phyloP scores from a whole-genome alignment of 2,888 invertebrate genomes.

The Amaurobius ferox region DNA sequence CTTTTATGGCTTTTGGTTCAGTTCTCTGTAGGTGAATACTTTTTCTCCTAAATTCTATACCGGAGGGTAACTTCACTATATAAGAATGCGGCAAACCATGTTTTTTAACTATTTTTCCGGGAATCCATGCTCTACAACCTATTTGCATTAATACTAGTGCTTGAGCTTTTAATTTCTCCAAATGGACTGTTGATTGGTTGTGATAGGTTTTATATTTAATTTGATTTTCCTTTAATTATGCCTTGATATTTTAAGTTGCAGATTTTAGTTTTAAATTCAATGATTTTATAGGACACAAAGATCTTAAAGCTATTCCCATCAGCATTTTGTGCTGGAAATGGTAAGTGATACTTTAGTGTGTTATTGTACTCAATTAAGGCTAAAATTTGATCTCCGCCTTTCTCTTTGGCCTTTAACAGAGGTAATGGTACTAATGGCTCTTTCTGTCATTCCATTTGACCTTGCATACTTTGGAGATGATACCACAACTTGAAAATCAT shows the following conservation, averaged over 20 bases:
- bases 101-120: not conserved
- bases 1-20: too few relatives aligned
- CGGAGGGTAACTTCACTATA: not conserved
- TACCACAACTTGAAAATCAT: too few relatives aligned
- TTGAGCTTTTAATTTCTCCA: too few relatives aligned
- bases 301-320: not conserved
- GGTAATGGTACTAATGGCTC: not conserved
- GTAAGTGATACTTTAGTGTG: not conserved
- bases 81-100: not conserved
- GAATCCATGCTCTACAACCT: not conserved
- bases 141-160: too few relatives aligned
- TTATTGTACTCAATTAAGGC: not conserved
- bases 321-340: not conserved
- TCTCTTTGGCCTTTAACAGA: not conserved
- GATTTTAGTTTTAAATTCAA: not conserved
- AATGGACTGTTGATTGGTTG: too few relatives aligned
- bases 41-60: not conserved
- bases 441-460: not conserved
- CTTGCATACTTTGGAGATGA: too few relatives aligned
- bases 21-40: not conserved
- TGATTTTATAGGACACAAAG: not conserved
- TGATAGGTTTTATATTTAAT: too few relatives aligned
- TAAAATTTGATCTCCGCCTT: not conserved
- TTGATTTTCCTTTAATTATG: too few relatives aligned
- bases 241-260: too few relatives aligned